Evolutionary conservation across 2,113 vertebrate genomes (phyloP), one percentile per base, ranked within the genome.

Genomic region (Vireo altiloquus): DNA sequence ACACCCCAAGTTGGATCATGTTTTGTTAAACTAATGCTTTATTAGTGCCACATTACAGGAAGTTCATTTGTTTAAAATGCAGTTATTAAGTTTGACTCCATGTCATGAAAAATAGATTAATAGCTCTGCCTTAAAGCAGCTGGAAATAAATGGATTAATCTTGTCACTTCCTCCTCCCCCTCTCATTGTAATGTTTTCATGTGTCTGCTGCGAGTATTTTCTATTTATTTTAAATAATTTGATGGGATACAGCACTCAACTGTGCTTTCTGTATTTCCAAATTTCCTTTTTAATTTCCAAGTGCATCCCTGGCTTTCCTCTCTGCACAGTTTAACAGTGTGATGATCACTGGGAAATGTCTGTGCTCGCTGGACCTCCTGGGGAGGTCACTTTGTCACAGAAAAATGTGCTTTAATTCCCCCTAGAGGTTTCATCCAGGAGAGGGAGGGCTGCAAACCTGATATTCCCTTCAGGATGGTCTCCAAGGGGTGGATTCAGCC

Each of bases 81-180:
- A 82, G 16, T 49, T 59, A 61, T 86, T 70, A 91, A 68, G 18
- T 64, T 39, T 71, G 70, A 68, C 25, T 63, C 24, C 10, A 1
- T 79, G 68, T 72, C 49, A 80, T 79, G n/a, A 87, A 79, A 96
- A 87, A 83, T 40, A 81, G 47, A 82, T 91, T 42, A 91, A 71
- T 42, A 52, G 22, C 74, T 84, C 12, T 87, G 70, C 44, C 47
- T 68, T 79, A 78, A 66, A 92, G 49, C 47, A 56, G 39, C 52
- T 71, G 53, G 35, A 87, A 69, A 70, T 78, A 84, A 89, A 61
- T 10, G 31, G 49, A 61, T 91, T 71, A 39, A 64, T 94, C 74
- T 82, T 96, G 84, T 74, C 78, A 47, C 23, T 53, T 84, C 49
- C 61, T 91, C 61, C 65, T 78, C 40, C 49, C 22, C 27, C 23